These are phyloP conservation scores for Gobionotothen gibberifrons DNA, from an alignment of 2,797 vertebrate species.

Conservation along the genomic window DNA sequence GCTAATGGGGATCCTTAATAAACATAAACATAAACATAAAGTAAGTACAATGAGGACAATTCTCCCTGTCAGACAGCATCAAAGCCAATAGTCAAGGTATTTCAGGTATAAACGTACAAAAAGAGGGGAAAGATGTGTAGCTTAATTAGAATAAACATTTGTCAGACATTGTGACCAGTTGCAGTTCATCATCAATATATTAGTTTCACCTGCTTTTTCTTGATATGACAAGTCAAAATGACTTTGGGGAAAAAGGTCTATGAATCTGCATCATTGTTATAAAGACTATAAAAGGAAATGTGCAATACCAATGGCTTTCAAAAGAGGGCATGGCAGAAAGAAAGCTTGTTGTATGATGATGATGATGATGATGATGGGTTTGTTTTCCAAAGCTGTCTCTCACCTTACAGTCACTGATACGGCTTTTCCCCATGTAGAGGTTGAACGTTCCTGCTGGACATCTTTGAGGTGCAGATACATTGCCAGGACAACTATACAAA, in stretches of 20 bases:
- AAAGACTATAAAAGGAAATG: neutral
- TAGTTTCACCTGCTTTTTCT: neutral
- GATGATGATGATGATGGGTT: neutral
- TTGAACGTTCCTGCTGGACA: constrained; percentile 86
- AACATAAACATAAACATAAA: too few relatives aligned
- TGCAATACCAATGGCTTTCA: neutral
- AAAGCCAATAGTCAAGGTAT: neutral
- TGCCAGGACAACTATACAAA: constrained; percentile 83
- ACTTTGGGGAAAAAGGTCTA: neutral
- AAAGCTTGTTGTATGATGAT: neutral
- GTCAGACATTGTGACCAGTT: constrained; percentile 2
- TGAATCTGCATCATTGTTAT: neutral
- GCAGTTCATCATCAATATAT: neutral
- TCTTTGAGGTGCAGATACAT: constrained; percentile 79
- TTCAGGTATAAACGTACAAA: neutral
- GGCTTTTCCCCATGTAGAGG: constrained; percentile 76
- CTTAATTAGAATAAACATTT: neutral
- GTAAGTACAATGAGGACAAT: neutral
- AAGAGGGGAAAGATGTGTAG: neutral
- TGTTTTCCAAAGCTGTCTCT: neutral
- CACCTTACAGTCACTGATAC: constrained; percentile 86
- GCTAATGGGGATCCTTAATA: too few relatives aligned
- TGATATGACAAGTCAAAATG: neutral
- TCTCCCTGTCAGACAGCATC: neutral
- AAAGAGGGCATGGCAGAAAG: neutral